These are phyloP conservation scores for Malacosoma neustria DNA, from an alignment of 2,888 invertebrate genomes.

Conservation along the genomic window DNA sequence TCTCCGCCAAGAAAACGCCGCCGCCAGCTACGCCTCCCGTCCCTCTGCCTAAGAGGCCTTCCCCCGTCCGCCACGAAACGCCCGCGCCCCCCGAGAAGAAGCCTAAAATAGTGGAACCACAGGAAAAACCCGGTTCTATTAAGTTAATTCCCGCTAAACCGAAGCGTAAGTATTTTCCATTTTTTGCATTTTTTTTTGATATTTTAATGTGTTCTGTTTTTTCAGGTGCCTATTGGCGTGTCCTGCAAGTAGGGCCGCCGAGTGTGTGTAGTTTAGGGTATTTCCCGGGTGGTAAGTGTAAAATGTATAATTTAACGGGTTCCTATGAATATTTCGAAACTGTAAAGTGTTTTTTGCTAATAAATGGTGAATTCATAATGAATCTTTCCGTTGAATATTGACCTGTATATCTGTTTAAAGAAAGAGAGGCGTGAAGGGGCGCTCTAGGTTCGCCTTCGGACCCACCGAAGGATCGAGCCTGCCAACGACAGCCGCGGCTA, in stretches of 20 bases:
- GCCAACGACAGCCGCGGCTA: constrained; percentile 29
- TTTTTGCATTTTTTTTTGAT: constrained; percentile 14
- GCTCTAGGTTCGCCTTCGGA: constrained; percentile 31
- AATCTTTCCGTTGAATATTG: constrained; percentile 52
- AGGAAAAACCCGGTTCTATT: constrained; percentile 86
- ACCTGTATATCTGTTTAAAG: constrained; percentile 56
- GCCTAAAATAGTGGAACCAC: constrained; percentile 75
- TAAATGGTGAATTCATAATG: constrained; percentile 58
- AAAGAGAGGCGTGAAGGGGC: constrained; percentile 36
- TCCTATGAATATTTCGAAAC: constrained; percentile 41
- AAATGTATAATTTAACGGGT: constrained; percentile 64
- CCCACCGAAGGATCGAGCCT: constrained; percentile 40
- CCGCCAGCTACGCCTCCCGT: constrained; percentile 59
- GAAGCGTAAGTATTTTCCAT: constrained; percentile 86
- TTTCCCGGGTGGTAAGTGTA: constrained; percentile 62
- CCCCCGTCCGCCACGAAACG: constrained; percentile 61
- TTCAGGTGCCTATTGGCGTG: constrained; percentile 46
- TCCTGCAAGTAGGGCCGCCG: constrained; percentile 23
- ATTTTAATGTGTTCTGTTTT: constrained; percentile 55
- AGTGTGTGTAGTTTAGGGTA: constrained; percentile 40
- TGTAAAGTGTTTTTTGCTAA: constrained; percentile 62
- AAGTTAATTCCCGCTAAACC: constrained; percentile 92
- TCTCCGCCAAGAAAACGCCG: constrained; percentile 73
- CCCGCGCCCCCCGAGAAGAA: constrained; percentile 86
- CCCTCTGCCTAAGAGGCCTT: constrained; percentile 61